Conservation (phyloP, 2,113 vertebrate genomes). For the Pungitius pungitius region DNA sequence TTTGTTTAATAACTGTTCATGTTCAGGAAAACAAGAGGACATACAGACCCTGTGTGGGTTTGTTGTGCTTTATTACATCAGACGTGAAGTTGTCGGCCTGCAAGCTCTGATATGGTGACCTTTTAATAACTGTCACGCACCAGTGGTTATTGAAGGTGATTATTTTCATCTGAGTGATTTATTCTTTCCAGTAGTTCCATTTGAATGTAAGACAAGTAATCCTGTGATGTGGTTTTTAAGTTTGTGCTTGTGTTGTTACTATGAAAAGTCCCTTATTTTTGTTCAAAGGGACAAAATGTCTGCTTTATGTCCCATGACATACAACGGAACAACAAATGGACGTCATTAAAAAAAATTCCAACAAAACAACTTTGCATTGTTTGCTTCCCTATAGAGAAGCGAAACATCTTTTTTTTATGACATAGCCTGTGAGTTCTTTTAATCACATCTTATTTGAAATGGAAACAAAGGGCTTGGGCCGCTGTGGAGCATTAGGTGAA, state of each 20-base stretch:
- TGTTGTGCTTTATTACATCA: constrained; percentile 40
- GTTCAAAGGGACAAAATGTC: not conserved
- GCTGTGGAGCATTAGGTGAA: constrained; percentile 1
- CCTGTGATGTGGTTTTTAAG: not conserved
- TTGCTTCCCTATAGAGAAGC: not conserved
- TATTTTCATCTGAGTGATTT: constrained; percentile 59
- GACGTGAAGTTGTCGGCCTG: constrained; percentile 22
- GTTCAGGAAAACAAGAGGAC: constrained; percentile 64
- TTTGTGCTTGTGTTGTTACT: not conserved
- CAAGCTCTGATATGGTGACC: constrained; percentile 44
- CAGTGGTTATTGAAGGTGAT: constrained; percentile 57
- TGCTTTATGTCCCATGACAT: not conserved
- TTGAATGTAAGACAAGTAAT: not conserved
- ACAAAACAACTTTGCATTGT: not conserved
- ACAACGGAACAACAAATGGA: not conserved
- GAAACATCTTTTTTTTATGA: not conserved
- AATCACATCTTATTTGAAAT: not conserved
- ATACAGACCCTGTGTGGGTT: constrained; percentile 38
- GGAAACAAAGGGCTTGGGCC: constrained; percentile 2
- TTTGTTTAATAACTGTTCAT: constrained; percentile 51
- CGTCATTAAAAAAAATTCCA: not conserved
- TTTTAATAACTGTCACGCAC: constrained; percentile 60
- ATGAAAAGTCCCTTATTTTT: not conserved
- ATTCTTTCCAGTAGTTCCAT: not conserved
- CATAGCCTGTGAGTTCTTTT: not conserved